These are phyloP conservation scores for Subacronicta megacephala DNA, from an alignment of 2,888 invertebrate species.

Conservation along the genomic window DNA sequence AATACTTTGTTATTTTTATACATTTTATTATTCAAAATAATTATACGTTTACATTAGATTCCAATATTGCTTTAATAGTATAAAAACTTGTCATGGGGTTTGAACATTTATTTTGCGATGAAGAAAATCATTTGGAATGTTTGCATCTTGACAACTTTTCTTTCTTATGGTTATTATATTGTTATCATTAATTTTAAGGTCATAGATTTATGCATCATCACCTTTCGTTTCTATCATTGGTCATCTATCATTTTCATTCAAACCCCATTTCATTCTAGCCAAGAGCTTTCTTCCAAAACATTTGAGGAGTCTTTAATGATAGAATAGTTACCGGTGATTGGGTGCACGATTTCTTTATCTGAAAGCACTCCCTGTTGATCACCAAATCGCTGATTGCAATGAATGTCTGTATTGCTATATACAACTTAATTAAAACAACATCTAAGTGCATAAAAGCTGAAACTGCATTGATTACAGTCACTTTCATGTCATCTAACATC, in stretches of 20 bases:
- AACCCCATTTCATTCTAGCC: conserved; percentile 88
- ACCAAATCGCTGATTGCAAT: conserved; percentile 78
- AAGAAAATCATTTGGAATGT: conserved; percentile 84
- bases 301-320: conserved; percentile 55
- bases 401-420: conserved; percentile 64
- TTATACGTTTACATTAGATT: conserved; percentile 66
- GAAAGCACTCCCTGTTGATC: conserved; percentile 85
- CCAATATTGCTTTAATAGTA: conserved; percentile 76
- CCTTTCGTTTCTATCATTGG: conserved; percentile 69
- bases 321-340: conserved; percentile 79
- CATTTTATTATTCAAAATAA: conserved; percentile 52
- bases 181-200: conserved; percentile 74
- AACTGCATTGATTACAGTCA: conserved; percentile 82
- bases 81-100: conserved; percentile 86
- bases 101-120: conserved; percentile 85
- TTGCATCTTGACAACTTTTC: conserved; percentile 90
- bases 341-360: conserved; percentile 84
- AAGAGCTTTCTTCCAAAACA: conserved; percentile 81
- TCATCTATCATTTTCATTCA: conserved; percentile 81
- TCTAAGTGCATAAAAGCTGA: conserved; percentile 60
- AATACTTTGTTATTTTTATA: conserved; percentile 49
- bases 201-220: conserved; percentile 77
- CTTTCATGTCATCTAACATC: conserved; percentile 82
- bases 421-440: conserved; percentile 27
- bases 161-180: conserved; percentile 70